Conservation (phyloP, 2,888 invertebrate species). For the Drosophila prolongata region DNA sequence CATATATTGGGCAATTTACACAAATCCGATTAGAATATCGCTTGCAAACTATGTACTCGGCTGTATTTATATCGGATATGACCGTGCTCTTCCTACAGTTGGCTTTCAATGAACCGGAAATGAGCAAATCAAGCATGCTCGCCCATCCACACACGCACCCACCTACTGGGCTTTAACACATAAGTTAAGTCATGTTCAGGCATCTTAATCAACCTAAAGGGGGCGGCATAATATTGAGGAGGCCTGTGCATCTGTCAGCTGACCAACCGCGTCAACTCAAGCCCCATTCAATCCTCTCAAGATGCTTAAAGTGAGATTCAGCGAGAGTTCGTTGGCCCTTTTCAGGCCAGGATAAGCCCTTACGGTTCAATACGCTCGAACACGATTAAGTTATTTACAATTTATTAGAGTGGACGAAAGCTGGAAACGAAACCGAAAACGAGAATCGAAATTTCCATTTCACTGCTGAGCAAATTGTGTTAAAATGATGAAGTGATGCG, state of each 20-base stretch:
- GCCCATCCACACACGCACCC: conserved; percentile 29
- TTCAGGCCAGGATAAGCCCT: conserved; percentile 5
- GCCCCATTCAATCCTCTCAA: conserved; percentile 29
- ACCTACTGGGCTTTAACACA: conserved; percentile 16
- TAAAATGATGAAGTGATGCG: conserved; percentile 64
- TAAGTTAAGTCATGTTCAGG: conserved; percentile 72
- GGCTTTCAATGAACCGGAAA: conserved; percentile 75
- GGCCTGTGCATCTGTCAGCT: conserved; percentile 64
- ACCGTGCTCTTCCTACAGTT: conserved; percentile 11
- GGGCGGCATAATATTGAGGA: background rate
- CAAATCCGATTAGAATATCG: conserved; percentile 77
- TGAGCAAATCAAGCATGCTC: conserved; percentile 70
- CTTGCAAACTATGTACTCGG: conserved; percentile 52
- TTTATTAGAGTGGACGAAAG: conserved; percentile 56
- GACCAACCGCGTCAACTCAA: conserved; percentile 56
- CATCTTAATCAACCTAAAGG: conserved; percentile 67
- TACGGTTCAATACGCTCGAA: conserved; percentile 75
- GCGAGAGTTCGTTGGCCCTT: conserved; percentile 5
- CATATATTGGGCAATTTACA: conserved; percentile 42
- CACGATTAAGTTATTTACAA: conserved; percentile 77
- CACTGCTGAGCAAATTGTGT: conserved; percentile 65
- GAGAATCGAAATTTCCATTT: conserved; percentile 58
- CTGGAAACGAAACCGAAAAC: conserved; percentile 8
- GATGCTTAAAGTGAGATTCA: conserved; percentile 9
- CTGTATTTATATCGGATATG: conserved; percentile 11